phyloP scores from a whole-genome alignment of 2,888 invertebrate species.

The Aspidapion aeneum region DNA sequence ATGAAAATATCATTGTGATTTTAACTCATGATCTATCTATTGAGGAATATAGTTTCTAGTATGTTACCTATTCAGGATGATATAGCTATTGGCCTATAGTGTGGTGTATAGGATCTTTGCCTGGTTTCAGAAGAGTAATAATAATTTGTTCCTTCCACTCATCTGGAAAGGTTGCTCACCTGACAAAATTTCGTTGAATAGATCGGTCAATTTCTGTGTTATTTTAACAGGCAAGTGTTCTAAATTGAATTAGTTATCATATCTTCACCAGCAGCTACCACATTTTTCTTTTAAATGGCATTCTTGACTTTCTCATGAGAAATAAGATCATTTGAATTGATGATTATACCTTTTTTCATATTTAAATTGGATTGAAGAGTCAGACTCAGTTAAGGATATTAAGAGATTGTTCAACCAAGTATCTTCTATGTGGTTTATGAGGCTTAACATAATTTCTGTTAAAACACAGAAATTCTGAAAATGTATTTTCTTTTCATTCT shows the following conservation, averaged over 20 bases:
- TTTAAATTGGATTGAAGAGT: neutral
- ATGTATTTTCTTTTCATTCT: neutral
- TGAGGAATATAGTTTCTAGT: neutral
- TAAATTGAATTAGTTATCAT: neutral
- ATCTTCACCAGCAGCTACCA: neutral
- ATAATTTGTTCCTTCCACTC: neutral
- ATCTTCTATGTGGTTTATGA: neutral
- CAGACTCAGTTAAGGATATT: neutral
- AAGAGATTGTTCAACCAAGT: neutral
- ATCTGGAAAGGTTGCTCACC: neutral
- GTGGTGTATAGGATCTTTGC: neutral
- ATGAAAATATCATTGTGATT: neutral
- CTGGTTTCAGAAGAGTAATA: neutral
- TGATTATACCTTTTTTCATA: neutral
- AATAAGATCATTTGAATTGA: neutral
- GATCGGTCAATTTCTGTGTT: neutral
- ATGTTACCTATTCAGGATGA: neutral
- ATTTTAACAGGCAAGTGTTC: too few relatives aligned
- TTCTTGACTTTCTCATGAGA: neutral
- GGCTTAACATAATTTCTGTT: neutral
- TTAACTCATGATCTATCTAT: neutral
- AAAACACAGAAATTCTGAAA: neutral
- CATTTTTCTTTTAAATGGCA: neutral
- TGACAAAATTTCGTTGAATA: neutral
- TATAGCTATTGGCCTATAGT: neutral